Evolutionary conservation across 2,797 vertebrate genomes (phyloP), one percentile per base, ranked within the genome.

Genomic region (Hylomyscus alleni): DNA sequence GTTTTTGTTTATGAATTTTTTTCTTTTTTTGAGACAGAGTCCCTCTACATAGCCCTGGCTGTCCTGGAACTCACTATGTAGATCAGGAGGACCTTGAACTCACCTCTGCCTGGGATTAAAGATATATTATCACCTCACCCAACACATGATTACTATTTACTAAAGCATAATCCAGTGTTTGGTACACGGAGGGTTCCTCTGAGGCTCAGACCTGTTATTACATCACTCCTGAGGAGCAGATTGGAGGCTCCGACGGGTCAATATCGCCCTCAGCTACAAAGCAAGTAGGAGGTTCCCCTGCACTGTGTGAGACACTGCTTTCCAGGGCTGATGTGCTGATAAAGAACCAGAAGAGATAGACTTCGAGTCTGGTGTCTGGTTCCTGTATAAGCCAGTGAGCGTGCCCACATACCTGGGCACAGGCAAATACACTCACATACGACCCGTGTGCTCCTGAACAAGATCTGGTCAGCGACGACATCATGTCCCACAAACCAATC

Each of bases 331-430:
- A 10, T 75, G 37, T 9, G 29, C 12, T 75, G 26, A 52, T 37
- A 77, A 50, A 78, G 56, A 19, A 26, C 2, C 4, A 44, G 84
- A 81, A 69, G 47, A 22, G 65, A 72, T 1, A 54, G n/a, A 54
- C 17, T 40, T 7, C 4, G 9, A 91, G 90, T 65, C 47, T n/a
- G 31, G 50, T 37, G 26, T 50, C 58, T 44, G 60, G 26, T 81
- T 87, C 92, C 56, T 40, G 26, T 14, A 26, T 31, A 44, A 50
- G 6, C 50, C 47, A 60, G 0, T 5, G 50, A 67, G 9, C 0
- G 9, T 44, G 4, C 0, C 31, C 6, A 7, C 6, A 17, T 13
- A 22, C 1, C 24, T 0, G 3, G 3, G 60, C 12, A 67, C 10
- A 7, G 4, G 0, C 37, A 37, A 26, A 22, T 31, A 56, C 4